These are phyloP conservation scores for Regulus satrapa DNA, from an alignment of 2,113 vertebrate species.

Conservation along the genomic window DNA sequence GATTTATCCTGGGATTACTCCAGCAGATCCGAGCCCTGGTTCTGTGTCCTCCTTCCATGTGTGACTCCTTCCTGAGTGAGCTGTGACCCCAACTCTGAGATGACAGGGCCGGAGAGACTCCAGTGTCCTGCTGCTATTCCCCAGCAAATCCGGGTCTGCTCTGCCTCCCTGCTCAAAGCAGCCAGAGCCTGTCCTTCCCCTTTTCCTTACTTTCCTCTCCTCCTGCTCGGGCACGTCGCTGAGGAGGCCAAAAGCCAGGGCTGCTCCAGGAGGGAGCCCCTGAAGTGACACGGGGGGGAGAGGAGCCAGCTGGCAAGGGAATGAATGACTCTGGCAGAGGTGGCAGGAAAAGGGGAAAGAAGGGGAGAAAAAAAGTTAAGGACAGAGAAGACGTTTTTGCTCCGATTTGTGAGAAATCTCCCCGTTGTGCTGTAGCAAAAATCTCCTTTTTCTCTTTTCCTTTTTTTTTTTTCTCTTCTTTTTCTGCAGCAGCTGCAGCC, in stretches of 20 bases:
- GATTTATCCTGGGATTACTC: neutral
- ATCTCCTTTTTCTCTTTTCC: neutral
- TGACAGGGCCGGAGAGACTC: rapidly evolving
- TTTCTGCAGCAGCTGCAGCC: neutral
- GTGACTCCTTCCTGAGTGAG: rapidly evolving
- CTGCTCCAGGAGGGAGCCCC: neutral
- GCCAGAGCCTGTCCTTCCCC: neutral
- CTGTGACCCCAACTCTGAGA: neutral
- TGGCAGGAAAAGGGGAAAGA: neutral
- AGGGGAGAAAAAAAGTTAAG: neutral
- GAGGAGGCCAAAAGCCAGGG: neutral
- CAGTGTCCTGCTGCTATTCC: neutral
- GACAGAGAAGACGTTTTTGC: neutral
- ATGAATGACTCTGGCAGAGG: neutral
- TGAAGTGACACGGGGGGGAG: neutral
- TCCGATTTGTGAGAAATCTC: neutral
- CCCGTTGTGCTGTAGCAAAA: neutral
- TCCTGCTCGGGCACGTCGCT: neutral
- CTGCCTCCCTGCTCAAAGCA: neutral
- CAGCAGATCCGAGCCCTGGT: neutral
- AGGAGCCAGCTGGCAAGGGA: neutral
- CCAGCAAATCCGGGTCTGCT: neutral
- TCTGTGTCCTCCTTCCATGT: neutral
- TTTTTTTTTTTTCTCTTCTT: too few species aligned
- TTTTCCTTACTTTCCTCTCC: slow-evolving; percentile 25